Evolutionary conservation across 2,888 invertebrate species (phyloP), one percentile per base, ranked within the genome.

Genomic region (Phortica magna): DNA sequence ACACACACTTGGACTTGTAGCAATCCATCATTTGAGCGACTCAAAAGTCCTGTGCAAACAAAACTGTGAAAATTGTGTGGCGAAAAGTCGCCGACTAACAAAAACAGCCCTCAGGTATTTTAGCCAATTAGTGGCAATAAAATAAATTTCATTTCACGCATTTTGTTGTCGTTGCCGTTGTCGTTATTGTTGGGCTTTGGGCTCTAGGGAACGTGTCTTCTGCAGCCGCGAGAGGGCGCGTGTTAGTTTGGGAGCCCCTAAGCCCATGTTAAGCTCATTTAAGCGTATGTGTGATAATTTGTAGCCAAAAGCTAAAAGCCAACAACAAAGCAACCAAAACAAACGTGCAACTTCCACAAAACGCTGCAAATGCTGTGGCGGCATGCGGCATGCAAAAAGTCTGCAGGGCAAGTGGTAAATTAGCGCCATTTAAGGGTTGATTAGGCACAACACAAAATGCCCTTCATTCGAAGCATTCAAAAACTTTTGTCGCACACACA

Each of bases 131-230:
- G 90, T 86, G 88, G 89, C 85, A 88, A 88, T 85, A 88, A 88
- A 90, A 90, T 89, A 90, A 90, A 90, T 90, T 90, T 89, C 84
- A 89, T 89, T 89, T 89, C 81, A 88, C 84, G 87, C 88, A 79
- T 41, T 59, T 39, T 82, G 78, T 67, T 80, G 31, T 1, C 31
- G 31, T 31, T 31, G 3, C 3, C 3, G 31, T 31, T 31, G 31
- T 3, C 3, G 31, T 31, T 31, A 3, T 31, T 3, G 31, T 31
- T 31, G 31, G 31, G 31, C 31, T 31, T 31, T 31, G 68, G 65
- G 67, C 78, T 57, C 76, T 64, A 74, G 79, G 80, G 79, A 75
- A 41, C 75, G 59, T 67, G 22, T 19, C 48, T 12, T 19, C 74
- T 42, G 31, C 19, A n/a, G 12, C 17, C 43, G 74, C 72, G 10